These are phyloP conservation scores for Caenorhabditis sp. DNA, from an alignment of 2,888 invertebrate genomes.

Conservation along the genomic window DNA sequence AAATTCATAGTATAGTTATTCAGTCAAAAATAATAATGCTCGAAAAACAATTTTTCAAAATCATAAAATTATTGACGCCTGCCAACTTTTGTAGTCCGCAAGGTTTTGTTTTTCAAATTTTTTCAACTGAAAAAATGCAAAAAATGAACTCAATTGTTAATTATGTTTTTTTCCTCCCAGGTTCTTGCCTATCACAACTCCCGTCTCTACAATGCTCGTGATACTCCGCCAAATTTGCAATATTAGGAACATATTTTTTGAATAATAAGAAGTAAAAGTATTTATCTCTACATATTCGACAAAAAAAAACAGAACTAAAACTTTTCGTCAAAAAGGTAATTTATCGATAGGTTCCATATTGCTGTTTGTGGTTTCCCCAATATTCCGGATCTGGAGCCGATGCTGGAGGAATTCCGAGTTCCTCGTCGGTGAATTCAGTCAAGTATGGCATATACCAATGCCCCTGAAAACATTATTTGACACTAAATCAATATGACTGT, in stretches of 20 bases:
- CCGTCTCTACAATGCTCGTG: constrained; percentile 23
- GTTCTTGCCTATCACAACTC: constrained; percentile 34
- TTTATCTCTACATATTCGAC: constrained; percentile 20
- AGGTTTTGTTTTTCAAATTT: too few relatives aligned
- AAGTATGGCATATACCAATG: constrained; percentile 70
- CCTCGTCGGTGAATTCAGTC: constrained; percentile 68
- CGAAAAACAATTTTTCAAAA: too few relatives aligned
- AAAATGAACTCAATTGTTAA: too few relatives aligned
- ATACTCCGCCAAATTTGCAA: constrained; percentile 20
- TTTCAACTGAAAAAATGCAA: too few relatives aligned
- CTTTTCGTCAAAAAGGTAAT: constrained; percentile 8
- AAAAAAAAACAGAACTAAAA: constrained; percentile 12
- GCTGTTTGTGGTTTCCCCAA: constrained; percentile 67
- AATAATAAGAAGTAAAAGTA: constrained; percentile 19
- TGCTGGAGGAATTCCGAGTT: constrained; percentile 70
- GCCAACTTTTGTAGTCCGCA: too few relatives aligned
- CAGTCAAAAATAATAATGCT: too few relatives aligned
- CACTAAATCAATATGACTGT: neutral
- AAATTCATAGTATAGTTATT: too few relatives aligned
- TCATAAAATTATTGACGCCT: too few relatives aligned
- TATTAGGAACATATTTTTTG: neutral
- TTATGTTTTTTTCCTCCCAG: constrained; percentile 12
- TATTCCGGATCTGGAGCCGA: constrained; percentile 68
- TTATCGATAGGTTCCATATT: constrained; percentile 63
- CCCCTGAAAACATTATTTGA: constrained; percentile 49